phyloP scores from a whole-genome alignment of 2,888 invertebrate species.

The Aromia moschata region DNA sequence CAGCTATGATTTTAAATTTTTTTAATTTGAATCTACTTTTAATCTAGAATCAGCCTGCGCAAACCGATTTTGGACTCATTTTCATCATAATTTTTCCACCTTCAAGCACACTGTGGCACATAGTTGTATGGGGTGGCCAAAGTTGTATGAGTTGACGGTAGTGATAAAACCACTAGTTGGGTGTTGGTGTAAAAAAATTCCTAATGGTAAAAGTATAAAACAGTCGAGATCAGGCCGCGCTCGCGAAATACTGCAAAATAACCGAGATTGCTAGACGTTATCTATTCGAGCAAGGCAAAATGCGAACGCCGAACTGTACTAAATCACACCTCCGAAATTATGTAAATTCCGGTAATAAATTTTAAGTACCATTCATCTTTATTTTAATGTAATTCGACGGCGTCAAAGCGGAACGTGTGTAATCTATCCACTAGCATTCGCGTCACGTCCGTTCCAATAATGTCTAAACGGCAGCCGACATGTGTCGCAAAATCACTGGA shows the following conservation, averaged over 20 bases:
- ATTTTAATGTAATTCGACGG: conserved; percentile 39
- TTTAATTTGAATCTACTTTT: no score
- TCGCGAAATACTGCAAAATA: neutral
- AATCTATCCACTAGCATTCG: conserved; percentile 34
- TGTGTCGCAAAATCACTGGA: conserved; percentile 31
- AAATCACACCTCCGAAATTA: conserved; percentile 36
- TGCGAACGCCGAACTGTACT: conserved; percentile 19
- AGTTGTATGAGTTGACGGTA: no score
- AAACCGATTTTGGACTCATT: no score
- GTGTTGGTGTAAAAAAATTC: no score
- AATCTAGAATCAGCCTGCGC: no score
- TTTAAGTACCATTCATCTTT: conserved; percentile 38
- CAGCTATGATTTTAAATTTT: no score
- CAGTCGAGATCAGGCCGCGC: no score
- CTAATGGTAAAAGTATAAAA: no score
- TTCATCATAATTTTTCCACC: no score
- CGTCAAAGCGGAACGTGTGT: conserved; percentile 28
- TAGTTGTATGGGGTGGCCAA: no score
- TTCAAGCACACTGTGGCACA: no score
- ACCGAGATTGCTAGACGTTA: neutral
- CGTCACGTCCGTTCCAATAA: conserved; percentile 43
- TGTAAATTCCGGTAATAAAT: conserved; percentile 37
- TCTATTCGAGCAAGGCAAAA: conserved; percentile 7
- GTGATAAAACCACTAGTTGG: no score
- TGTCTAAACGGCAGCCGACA: conserved; percentile 32